A percentile compares a stretch with the other conserved stretches of the same genome.
phyloP scores from a whole-genome alignment of 2,797 vertebrate genomes.

The Orientallactaga sibirica region DNA sequence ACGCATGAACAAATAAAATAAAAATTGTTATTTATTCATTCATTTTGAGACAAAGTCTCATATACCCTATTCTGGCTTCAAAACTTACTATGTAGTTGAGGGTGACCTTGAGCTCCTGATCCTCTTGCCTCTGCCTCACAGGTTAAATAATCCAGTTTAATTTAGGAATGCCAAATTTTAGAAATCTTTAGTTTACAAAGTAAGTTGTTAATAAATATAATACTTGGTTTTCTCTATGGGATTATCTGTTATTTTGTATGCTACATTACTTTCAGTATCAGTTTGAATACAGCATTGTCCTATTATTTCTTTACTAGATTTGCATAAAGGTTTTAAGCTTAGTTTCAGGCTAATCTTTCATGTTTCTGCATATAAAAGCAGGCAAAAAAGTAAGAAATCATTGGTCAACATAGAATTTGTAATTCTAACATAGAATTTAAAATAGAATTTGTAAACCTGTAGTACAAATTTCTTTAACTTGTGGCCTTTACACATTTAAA shows the following conservation, averaged over 20 bases:
- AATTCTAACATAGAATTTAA: background rate
- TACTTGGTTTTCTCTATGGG: background rate
- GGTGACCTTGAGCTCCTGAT: too few species aligned
- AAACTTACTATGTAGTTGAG: too few species aligned
- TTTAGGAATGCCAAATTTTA: constrained; percentile 35
- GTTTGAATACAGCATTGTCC: constrained; percentile 30
- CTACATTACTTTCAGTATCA: background rate
- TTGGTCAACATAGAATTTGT: constrained; percentile 46
- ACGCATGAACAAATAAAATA: too few species aligned
- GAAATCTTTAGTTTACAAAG: constrained; percentile 24
- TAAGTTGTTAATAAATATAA: constrained; percentile 19
- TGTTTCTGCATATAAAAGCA: background rate
- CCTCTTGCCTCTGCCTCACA: too few species aligned
- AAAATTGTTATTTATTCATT: too few species aligned
- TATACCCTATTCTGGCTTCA: too few species aligned
- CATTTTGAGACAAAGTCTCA: too few species aligned
- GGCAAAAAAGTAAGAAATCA: constrained; percentile 24
- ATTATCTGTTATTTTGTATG: constrained; percentile 39
- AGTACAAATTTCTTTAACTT: constrained; percentile 56
- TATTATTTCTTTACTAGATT: constrained; percentile 6
- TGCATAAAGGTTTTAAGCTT: constrained; percentile 31
- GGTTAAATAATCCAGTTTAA: background rate
- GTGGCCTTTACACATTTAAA: constrained; percentile 39
- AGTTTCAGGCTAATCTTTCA: constrained; percentile 36
- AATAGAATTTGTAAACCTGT: background rate